Conservation (phyloP, 92 coral and sea anemone species). For the Anthopleura xanthogrammica region DNA sequence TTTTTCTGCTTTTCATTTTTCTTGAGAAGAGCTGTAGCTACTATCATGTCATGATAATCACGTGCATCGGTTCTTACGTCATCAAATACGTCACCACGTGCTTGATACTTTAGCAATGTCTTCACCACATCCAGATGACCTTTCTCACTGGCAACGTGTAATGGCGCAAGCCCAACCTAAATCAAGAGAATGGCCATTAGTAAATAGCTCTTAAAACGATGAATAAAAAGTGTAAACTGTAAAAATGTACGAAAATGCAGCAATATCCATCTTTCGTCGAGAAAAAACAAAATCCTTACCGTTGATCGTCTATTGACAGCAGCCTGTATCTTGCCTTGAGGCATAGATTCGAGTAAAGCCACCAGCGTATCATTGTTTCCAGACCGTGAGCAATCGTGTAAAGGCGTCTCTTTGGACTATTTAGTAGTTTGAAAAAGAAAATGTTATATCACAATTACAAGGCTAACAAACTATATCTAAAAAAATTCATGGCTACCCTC, state of each 20-base stretch:
- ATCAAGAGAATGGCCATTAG: background rate
- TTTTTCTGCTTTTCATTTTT: too few relatives aligned
- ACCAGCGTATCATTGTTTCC: constrained; percentile 84
- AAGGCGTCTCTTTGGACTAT: constrained; percentile 83
- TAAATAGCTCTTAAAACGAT: background rate
- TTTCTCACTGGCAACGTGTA: constrained; percentile 85
- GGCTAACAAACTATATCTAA: background rate
- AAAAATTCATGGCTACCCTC: background rate
- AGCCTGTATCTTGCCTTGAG: constrained; percentile 72
- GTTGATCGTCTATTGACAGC: constrained; percentile 81
- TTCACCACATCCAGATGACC: constrained; percentile 87
- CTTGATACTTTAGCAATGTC: constrained; percentile 81
- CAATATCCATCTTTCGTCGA: background rate
- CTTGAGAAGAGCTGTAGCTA: background rate
- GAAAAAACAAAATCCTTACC: constrained; percentile 43
- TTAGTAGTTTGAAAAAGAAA: background rate
- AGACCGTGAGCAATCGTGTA: constrained; percentile 93
- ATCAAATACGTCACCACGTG: constrained; percentile 94
- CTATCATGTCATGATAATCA: background rate
- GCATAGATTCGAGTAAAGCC: constrained; percentile 64
- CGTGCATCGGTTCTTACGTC: constrained; percentile 44
- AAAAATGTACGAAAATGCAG: background rate
- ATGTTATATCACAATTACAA: constrained; percentile 2
- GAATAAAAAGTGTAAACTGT: too few relatives aligned
- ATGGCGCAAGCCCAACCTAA: constrained; percentile 83